These are phyloP conservation scores for Allophyes oxyacanthae DNA, from an alignment of 2,888 invertebrate genomes.

Conservation along the genomic window DNA sequence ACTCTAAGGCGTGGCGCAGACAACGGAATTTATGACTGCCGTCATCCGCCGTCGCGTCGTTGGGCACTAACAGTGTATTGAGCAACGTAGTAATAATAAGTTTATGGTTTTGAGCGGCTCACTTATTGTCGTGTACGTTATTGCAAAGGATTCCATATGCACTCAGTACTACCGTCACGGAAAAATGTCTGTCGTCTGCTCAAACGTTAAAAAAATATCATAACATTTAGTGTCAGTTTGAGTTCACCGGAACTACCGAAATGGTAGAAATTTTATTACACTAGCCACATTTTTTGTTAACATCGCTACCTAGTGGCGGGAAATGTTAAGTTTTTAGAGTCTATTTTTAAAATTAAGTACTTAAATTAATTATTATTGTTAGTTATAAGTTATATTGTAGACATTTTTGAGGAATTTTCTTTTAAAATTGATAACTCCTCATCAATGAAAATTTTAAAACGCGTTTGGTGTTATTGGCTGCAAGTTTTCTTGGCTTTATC, in stretches of 20 bases:
- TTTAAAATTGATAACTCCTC: constrained; percentile 41
- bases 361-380: not conserved
- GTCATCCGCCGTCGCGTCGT: no score
- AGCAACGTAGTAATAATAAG: no score
- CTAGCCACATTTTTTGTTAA: constrained; percentile 9
- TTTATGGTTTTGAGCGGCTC: no score
- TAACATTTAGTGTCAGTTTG: no score
- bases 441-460: constrained; percentile 13
- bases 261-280: constrained; percentile 25
- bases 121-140: no score
- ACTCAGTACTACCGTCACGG: no score
- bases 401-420: constrained; percentile 46
- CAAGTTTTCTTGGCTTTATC: not conserved
- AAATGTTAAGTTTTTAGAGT: constrained; percentile 40
- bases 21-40: no score
- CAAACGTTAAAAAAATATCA: no score
- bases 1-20: no score
- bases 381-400: not conserved
- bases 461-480: constrained; percentile 6
- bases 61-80: no score
- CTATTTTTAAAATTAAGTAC: not conserved
- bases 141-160: no score
- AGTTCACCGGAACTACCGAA: constrained; percentile 13
- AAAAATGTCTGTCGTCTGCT: no score
- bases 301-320: not conserved